Percentiles rank a stretch among this genome's conserved stretches.
Conservation (phyloP, 2,113 vertebrate genomes). For the Tachysurus fulvidraco region DNA sequence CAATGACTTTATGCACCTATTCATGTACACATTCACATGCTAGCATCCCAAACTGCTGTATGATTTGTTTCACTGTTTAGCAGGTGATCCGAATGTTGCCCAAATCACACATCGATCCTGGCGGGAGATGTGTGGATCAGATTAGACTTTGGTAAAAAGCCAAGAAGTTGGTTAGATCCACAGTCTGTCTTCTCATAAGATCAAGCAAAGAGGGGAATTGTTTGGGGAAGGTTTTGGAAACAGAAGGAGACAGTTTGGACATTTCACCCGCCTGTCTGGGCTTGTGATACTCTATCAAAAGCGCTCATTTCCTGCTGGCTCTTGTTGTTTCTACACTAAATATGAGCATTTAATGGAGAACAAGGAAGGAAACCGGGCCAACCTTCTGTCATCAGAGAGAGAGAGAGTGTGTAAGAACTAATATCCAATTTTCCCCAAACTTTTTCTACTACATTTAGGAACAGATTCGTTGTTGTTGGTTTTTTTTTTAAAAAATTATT, state of each 20-base stretch:
- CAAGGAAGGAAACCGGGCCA: neutral
- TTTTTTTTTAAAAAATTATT: no score
- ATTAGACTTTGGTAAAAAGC: neutral
- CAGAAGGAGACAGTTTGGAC: neutral
- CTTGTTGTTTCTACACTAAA: slow-evolving; percentile 72
- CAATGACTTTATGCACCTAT: neutral
- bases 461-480: neutral
- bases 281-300: slow-evolving; percentile 67
- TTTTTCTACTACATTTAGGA: neutral
- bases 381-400: neutral
- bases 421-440: neutral
- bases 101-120: neutral
- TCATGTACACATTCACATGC: neutral
- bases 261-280: slow-evolving; percentile 39
- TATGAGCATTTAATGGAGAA: slow-evolving; percentile 58
- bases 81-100: slow-evolving; percentile 5
- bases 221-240: neutral
- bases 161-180: slow-evolving; percentile 2
- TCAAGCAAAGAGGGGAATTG: slow-evolving; percentile 2
- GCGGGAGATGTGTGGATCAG: slow-evolving; percentile 12
- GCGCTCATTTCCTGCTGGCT: slow-evolving; percentile 74
- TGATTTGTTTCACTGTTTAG: neutral
- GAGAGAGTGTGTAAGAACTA: neutral
- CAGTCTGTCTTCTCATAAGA: neutral
- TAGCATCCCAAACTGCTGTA: neutral